Percentiles rank a stretch among this genome's conserved stretches.
These are phyloP conservation scores for Petromus typicus DNA, from an alignment of 2,113 vertebrate genomes.

Conservation along the genomic window DNA sequence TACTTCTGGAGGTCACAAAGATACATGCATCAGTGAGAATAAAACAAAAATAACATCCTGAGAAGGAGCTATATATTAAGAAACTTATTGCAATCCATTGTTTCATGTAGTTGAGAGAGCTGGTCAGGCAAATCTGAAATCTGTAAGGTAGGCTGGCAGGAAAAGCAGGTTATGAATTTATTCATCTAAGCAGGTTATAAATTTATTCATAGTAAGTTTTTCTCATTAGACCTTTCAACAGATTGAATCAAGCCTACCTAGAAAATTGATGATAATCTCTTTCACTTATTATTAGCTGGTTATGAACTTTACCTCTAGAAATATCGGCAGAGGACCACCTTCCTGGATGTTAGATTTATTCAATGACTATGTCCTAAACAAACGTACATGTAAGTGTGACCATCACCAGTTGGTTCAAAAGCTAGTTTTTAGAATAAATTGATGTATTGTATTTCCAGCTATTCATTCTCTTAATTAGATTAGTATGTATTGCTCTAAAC, in stretches of 20 bases:
- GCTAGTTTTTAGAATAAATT: background rate
- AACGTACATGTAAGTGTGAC: background rate
- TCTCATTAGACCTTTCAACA: conserved; percentile 8
- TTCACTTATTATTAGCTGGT: conserved; percentile 3
- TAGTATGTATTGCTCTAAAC: background rate
- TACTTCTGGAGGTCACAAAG: conserved; percentile 1
- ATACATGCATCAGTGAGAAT: background rate
- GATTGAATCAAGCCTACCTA: background rate
- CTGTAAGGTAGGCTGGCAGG: background rate
- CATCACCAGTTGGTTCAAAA: background rate
- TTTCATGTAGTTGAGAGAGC: background rate
- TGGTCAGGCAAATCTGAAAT: conserved; percentile 13
- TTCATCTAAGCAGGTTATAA: background rate
- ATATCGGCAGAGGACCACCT: background rate
- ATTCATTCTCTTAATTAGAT: background rate
- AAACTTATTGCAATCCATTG: background rate
- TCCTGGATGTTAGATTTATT: background rate
- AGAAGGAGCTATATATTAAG: background rate
- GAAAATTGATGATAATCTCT: background rate
- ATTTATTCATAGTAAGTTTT: background rate
- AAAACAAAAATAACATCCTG: background rate
- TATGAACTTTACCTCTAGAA: background rate
- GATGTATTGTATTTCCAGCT: background rate
- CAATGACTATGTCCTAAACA: background rate
- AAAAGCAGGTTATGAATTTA: background rate